phyloP scores from a whole-genome alignment of 2,888 invertebrate species.

The Acronicta aceris region DNA sequence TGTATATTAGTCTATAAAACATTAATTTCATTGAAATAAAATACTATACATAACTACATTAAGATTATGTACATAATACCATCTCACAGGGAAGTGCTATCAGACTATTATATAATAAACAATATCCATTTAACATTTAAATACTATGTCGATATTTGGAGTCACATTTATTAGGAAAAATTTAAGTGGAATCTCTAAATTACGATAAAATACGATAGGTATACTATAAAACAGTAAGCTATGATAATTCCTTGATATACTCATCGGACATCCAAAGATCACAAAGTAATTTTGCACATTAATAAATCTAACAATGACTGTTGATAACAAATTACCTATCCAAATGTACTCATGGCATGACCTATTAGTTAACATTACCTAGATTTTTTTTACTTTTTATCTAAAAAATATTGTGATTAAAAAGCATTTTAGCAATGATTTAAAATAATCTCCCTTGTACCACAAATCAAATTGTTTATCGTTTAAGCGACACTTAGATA shows the following conservation, averaged over 20 bases:
- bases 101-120: slow-evolving; percentile 84
- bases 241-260: slow-evolving; percentile 80
- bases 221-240: slow-evolving; percentile 83
- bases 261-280: slow-evolving; percentile 80
- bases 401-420: slow-evolving; percentile 78
- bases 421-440: slow-evolving; percentile 83
- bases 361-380: slow-evolving; percentile 80
- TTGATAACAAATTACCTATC: slow-evolving; percentile 83
- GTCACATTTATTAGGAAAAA: slow-evolving; percentile 80
- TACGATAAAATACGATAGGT: slow-evolving; percentile 77
- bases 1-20: slow-evolving; percentile 90
- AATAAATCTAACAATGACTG: slow-evolving; percentile 83
- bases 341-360: slow-evolving; percentile 74
- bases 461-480: slow-evolving; percentile 76
- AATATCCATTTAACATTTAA: slow-evolving; percentile 85
- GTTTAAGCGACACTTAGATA: slow-evolving; percentile 79
- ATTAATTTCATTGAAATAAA: slow-evolving; percentile 89
- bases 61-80: slow-evolving; percentile 89
- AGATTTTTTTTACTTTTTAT: slow-evolving; percentile 74
- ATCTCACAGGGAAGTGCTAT: slow-evolving; percentile 81
- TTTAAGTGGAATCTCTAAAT: slow-evolving; percentile 80
- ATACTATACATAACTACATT: slow-evolving; percentile 88
- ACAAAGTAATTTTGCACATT: slow-evolving; percentile 80
- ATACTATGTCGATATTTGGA: slow-evolving; percentile 84
- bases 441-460: slow-evolving; percentile 84